These are phyloP conservation scores for Gadopsis marmoratus DNA, from an alignment of 2,797 vertebrate genomes.

Conservation along the genomic window DNA sequence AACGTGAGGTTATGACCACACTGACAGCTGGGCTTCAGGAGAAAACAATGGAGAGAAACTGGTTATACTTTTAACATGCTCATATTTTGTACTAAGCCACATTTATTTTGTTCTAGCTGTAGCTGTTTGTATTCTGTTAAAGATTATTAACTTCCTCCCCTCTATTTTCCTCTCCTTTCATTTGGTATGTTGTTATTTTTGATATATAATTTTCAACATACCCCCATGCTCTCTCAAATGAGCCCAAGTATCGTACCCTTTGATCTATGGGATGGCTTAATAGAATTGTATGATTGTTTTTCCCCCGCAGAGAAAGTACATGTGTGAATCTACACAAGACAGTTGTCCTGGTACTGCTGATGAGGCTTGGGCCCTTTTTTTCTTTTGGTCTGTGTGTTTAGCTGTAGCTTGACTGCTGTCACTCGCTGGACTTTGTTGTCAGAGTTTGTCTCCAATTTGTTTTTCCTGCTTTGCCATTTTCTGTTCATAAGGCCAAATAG, in stretches of 20 bases:
- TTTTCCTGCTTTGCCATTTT: conserved; percentile 23
- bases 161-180: background rate
- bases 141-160: background rate
- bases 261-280: background rate
- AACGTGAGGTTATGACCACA: background rate
- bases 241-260: background rate
- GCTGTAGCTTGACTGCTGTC: background rate
- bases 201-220: conserved; percentile 4
- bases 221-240: background rate
- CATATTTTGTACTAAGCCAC: background rate
- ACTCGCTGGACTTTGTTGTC: background rate
- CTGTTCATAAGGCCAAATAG: conserved; percentile 37
- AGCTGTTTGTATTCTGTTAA: background rate
- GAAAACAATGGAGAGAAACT: background rate
- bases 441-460: conserved; percentile 2
- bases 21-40: conserved; percentile 28
- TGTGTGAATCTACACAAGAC: background rate
- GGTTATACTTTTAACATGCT: background rate
- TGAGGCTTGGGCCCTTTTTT: background rate
- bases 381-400: background rate
- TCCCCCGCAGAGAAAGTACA: background rate
- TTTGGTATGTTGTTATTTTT: conserved; percentile 6
- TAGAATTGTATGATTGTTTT: background rate
- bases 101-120: conserved; percentile 2
- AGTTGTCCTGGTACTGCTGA: background rate